Base-by-base conservation (phyloP, 2,797 vertebrate species). In the Menidia menidia region DNA sequence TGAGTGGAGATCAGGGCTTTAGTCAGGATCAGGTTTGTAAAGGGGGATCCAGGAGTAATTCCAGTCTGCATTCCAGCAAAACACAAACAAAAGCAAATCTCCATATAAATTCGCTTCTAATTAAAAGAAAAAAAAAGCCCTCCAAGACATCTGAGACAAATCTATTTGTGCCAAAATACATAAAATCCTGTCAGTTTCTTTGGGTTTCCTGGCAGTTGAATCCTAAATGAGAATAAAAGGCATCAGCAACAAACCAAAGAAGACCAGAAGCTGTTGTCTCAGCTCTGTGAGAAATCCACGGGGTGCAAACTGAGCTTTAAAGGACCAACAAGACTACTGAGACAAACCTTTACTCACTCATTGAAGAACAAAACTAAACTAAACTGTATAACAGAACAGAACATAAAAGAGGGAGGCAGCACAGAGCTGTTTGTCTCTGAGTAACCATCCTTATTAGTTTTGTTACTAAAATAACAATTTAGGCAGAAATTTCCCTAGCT, bases 21-120 rank as follows among this genome's bases (percentile, higher is more conserved):
- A 69, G 75, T 57, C 75, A 60, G 82, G 86, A 87, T 86, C 78
- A 87, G 55, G 84, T 83, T 82, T 85, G 82, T 80, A 84, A 87
- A 88, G 79, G 83, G 75, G 74, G 82, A 88, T 77, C 61, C 64
- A 69, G 62, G 44, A 85, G 64, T 63, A 82, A n/a, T n/a, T n/a
- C n/a, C 1, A 53, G 54, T 48, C 74, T 77, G 67, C 78, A 80
- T 85, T 86, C 84, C 85, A 81, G 3, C 11, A 0, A 64, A 44
- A 47, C 42, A 32, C 32, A 73, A 25, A 57, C 18, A 30, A 68
- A 58, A 69, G 25, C 18, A 3, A 63, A 85, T 84, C 68, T 85
- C 78, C 87, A 88, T 88, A 64, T 80, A 73, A 85, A 89, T 82
- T 54, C 59, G n/a, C 45, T 44, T 0, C 3, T 45, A 55, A 55